These are phyloP conservation scores for Bergia puertoricense DNA, from an alignment of 92 coral and sea anemone species.

Conservation along the genomic window DNA sequence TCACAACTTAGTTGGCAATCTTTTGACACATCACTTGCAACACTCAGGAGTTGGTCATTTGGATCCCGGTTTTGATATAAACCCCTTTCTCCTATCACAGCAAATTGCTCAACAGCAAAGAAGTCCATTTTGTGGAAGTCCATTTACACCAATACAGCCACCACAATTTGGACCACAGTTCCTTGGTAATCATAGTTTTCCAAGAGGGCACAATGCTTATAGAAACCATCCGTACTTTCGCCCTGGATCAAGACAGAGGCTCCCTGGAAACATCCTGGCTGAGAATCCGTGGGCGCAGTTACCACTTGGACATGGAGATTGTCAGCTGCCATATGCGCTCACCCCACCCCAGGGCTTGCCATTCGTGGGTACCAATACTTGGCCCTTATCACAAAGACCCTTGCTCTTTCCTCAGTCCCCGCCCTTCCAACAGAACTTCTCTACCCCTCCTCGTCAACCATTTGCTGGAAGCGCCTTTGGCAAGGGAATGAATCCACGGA, in stretches of 20 bases:
- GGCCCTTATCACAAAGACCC: slow-evolving; percentile 18
- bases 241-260: not conserved
- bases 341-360: not conserved
- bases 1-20: not conserved
- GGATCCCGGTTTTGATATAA: not conserved
- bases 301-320: not conserved
- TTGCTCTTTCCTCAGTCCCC: not conserved
- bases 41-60: not conserved
- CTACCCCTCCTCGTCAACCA: slow-evolving; percentile 9
- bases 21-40: not conserved
- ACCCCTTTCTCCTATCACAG: not conserved
- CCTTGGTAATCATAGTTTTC: not conserved
- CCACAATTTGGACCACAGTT: slow-evolving; percentile 7
- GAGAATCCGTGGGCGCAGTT: not conserved
- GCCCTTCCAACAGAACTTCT: not conserved
- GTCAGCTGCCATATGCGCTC: not conserved
- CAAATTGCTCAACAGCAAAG: not conserved
- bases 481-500: not conserved
- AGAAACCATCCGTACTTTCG: not conserved
- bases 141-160: not conserved
- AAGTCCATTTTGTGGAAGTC: not conserved
- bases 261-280: not conserved
- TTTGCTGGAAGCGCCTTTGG: not conserved
- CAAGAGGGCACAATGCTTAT: not conserved
- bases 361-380: not conserved